Conservation (phyloP, 2,113 vertebrate genomes). For the Pyxicephalus adspersus region DNA sequence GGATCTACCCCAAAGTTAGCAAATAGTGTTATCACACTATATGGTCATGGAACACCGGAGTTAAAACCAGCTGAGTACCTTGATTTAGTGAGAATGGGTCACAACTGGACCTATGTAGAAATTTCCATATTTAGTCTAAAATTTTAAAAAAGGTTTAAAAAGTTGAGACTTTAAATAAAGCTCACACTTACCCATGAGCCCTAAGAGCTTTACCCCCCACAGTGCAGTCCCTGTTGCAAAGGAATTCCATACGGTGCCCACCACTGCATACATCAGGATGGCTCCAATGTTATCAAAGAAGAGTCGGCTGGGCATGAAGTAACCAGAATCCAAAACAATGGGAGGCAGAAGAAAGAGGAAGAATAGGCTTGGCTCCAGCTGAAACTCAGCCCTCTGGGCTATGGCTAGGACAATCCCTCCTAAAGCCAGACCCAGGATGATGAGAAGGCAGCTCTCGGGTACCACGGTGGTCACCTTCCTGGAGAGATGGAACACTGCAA, state of each 20-base stretch:
- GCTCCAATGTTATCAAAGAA: slow-evolving; percentile 96
- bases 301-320: slow-evolving; percentile 94
- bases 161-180: too few relatives aligned
- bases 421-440: slow-evolving; percentile 91
- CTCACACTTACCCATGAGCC: slow-evolving; percentile 78
- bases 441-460: slow-evolving; percentile 94
- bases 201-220: slow-evolving; percentile 78
- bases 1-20: too few relatives aligned
- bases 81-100: too few relatives aligned
- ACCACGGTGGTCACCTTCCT: slow-evolving; percentile 90
- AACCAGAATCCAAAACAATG: slow-evolving; percentile 92
- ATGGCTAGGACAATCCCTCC: slow-evolving; percentile 90
- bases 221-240: slow-evolving; percentile 89
- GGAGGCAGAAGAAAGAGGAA: slow-evolving; percentile 96
- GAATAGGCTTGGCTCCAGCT: slow-evolving; percentile 93
- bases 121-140: too few relatives aligned
- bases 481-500: slow-evolving; percentile 92
- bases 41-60: too few relatives aligned
- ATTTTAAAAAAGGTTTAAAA: too few relatives aligned
- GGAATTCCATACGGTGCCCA: slow-evolving; percentile 94
- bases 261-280: slow-evolving; percentile 91
- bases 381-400: slow-evolving; percentile 91
- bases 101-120: too few relatives aligned
- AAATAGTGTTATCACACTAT: too few relatives aligned
- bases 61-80: too few relatives aligned